A percentile compares a stretch with the other conserved stretches of the same genome.
These are phyloP conservation scores for Xyrichtys novacula DNA, from an alignment of 2,797 vertebrate species.

Conservation along the genomic window DNA sequence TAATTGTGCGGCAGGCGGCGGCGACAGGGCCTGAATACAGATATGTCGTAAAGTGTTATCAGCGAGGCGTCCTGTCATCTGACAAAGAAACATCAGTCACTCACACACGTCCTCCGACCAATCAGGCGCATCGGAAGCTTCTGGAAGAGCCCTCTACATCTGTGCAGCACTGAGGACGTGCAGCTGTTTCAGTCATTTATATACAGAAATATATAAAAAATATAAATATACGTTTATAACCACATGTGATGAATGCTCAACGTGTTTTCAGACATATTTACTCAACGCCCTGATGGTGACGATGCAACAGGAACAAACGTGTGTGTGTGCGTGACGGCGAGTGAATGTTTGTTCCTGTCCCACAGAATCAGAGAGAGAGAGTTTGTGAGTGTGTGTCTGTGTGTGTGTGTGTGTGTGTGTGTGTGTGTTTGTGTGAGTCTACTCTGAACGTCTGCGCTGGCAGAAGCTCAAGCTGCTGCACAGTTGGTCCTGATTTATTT, in stretches of 20 bases:
- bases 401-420: not conserved
- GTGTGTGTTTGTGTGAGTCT: not conserved
- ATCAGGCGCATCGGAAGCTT: conserved; percentile 77
- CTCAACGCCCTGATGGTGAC: conserved; percentile 50
- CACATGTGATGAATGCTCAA: conserved; percentile 67
- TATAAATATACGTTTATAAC: no score
- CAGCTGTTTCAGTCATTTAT: no score
- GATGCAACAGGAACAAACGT: conserved; percentile 29
- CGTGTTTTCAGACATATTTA: conserved; percentile 69
- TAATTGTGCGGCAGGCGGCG: conserved; percentile 8
- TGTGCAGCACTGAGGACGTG: no score
- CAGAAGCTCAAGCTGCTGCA: not conserved
- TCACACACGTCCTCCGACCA: conserved; percentile 57
- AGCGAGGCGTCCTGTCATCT: conserved; percentile 32
- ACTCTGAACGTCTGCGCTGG: not conserved
- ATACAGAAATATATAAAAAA: no score
- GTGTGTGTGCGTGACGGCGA: conserved; percentile 16
- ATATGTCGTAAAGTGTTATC: conserved; percentile 42
- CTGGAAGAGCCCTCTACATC: conserved; percentile 63
- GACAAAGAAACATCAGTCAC: conserved; percentile 29
- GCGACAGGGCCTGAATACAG: conserved; percentile 33
- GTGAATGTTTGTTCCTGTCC: conserved; percentile 9
- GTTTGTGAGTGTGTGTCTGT: not conserved
- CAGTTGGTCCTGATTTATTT: not conserved
- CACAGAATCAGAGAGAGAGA: conserved; percentile 6